Percentiles rank a stretch among this genome's conserved stretches.
Conservation (phyloP, 2,888 invertebrate genomes). For the Drosophila prostipennis region DNA sequence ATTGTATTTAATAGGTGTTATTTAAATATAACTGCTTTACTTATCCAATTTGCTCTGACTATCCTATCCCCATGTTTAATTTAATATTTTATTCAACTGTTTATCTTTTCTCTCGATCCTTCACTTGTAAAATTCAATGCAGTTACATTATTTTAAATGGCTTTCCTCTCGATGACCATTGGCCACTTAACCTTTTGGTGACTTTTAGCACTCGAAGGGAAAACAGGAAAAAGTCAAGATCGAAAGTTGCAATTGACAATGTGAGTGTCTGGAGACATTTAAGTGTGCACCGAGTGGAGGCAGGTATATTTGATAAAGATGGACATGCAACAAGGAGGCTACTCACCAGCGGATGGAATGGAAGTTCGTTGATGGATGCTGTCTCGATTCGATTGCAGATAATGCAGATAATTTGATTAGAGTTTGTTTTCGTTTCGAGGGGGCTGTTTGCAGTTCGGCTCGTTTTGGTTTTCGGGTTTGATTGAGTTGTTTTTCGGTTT, state of each 20-base stretch:
- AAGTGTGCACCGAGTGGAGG: neutral
- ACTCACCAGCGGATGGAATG: constrained; percentile 19
- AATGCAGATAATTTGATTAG: constrained; percentile 30
- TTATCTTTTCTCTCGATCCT: neutral
- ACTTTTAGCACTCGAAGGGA: constrained; percentile 8
- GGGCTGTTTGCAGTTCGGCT: constrained; percentile 2
- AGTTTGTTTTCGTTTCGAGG: constrained; percentile 11
- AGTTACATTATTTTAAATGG: neutral
- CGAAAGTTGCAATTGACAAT: constrained; percentile 3
- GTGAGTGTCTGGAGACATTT: neutral
- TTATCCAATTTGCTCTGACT: too few relatives aligned
- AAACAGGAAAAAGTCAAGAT: neutral
- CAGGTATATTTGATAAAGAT: constrained; percentile 19
- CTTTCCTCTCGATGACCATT: neutral
- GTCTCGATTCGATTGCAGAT: constrained; percentile 6
- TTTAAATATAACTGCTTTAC: too few relatives aligned
- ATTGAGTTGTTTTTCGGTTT: constrained; percentile 28
- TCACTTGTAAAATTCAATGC: neutral
- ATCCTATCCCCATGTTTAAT: too few relatives aligned
- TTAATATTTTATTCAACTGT: neutral
- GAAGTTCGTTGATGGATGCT: constrained; percentile 18
- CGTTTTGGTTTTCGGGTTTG: constrained; percentile 5
- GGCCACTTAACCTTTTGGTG: neutral
- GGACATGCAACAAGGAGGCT: constrained; percentile 22
- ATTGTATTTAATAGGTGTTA: too few relatives aligned